A percentile compares a stretch with the other conserved stretches of the same genome.
These are phyloP conservation scores for Danio tinwini DNA, from an alignment of 2,797 vertebrate genomes.

Conservation along the genomic window DNA sequence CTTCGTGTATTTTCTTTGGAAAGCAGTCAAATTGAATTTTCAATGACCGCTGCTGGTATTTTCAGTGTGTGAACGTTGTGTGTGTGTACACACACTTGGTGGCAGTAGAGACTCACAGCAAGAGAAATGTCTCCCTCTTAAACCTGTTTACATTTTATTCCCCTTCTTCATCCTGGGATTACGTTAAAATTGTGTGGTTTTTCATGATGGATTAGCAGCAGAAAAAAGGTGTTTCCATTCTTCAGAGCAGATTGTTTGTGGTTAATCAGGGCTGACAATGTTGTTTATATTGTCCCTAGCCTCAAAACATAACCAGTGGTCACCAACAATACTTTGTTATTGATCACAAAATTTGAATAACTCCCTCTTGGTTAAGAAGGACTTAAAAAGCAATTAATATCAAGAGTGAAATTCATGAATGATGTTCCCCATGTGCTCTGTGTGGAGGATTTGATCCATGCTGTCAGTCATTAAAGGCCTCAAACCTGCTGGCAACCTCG, in stretches of 20 bases:
- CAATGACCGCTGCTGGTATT: constrained; percentile 6
- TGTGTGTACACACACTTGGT: constrained; percentile 70
- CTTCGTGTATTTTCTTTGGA: constrained; percentile 4
- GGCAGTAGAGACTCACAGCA: constrained; percentile 76
- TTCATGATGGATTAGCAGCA: constrained; percentile 38
- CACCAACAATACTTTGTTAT: constrained; percentile 39
- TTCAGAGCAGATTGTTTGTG: constrained; percentile 38
- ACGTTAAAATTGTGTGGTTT: constrained; percentile 42
- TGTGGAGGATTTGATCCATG: constrained; percentile 26
- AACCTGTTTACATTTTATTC: constrained; percentile 11
- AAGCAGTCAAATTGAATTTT: constrained; percentile 16
- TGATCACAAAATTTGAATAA: constrained; percentile 23
- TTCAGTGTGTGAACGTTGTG: not conserved
- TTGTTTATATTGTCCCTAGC: constrained; percentile 26
- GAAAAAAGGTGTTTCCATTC: constrained; percentile 11
- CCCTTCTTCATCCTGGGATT: constrained; percentile 27
- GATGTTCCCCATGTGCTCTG: not conserved
- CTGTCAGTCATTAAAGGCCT: constrained; percentile 33
- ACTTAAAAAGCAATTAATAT: constrained; percentile 31
- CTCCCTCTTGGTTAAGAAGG: not conserved
- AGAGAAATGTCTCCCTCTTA: not conserved
- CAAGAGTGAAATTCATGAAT: constrained; percentile 31
- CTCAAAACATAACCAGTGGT: constrained; percentile 36
- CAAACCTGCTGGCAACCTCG: constrained; percentile 4
- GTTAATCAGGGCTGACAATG: constrained; percentile 29